phyloP scores from a whole-genome alignment of 2,888 invertebrate genomes.

The Eupithecia dodoneata region DNA sequence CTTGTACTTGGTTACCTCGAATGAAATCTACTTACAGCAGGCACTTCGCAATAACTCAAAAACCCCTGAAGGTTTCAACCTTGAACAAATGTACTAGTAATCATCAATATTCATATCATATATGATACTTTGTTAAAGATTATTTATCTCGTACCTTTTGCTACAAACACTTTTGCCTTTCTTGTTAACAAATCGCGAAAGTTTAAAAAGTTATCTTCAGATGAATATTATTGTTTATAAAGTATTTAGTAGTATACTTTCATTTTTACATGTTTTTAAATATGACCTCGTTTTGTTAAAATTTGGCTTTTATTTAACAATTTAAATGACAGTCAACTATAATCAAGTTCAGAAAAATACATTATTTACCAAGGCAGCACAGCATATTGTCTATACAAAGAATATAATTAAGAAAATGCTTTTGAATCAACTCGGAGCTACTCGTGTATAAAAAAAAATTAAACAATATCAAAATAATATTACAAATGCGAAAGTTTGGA shows the following conservation, averaged over 20 bases:
- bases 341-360: not conserved
- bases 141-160: too few relatives aligned
- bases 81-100: constrained; percentile 4
- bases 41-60: constrained; percentile 6
- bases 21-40: not conserved
- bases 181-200: too few relatives aligned
- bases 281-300: too few relatives aligned
- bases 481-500: too few relatives aligned
- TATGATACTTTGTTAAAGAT: too few relatives aligned
- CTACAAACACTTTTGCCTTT: too few relatives aligned
- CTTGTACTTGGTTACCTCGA: constrained; percentile 1
- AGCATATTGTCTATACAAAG: not conserved
- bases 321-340: not conserved
- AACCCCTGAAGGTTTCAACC: not conserved
- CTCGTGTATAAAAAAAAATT: not conserved
- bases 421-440: not conserved
- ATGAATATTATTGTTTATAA: too few relatives aligned
- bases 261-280: too few relatives aligned
- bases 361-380: not conserved
- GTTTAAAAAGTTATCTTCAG: too few relatives aligned
- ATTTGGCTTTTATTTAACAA: not conserved
- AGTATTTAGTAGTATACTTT: too few relatives aligned
- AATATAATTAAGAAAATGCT: not conserved
- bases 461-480: too few relatives aligned
- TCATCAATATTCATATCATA: too few relatives aligned